Evolutionary conservation across 2,797 vertebrate species (phyloP), one percentile per base, ranked within the genome.

Genomic region (Ceyx erithaca): DNA sequence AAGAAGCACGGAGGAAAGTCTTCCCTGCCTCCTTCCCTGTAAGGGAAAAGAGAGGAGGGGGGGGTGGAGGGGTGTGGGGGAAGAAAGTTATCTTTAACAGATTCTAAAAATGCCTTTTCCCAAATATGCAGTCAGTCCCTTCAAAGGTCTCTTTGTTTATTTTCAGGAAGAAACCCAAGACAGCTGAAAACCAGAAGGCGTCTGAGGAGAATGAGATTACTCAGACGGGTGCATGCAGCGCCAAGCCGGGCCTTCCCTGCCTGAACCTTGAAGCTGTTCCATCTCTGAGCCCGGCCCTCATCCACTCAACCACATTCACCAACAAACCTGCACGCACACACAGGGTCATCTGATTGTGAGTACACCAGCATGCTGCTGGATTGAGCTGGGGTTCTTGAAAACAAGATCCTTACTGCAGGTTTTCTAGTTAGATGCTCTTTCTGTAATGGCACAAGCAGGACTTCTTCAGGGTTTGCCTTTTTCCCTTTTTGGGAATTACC

Each of bases 201-300:
- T 98, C 97, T 98, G 98, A 98, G 97, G 97, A 98, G 98, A 98
- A 98, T 98, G 98, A 98, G 97, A 98, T 98, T 98, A 98, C 98
- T 98, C 98, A 98, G 98, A 97, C 97, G 97, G 96, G 97, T 97
- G 97, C 97, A 98, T 96, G 96, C 97, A 97, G 97, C 94, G 97
- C 97, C 98, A 98, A 97, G 97, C 97, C 97, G 57, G 98, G 97
- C 98, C 97, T 97, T 97, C 97, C 97, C 98, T 98, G 98, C 98
- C 98, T 98, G 98, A 98, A 98, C 98, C 97, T 98, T 98, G 98
- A 98, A 98, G 98, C 98, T 97, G 96, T 96, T 97, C 95, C 77
- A 89, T 96, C 97, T 96, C 96, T 97, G 97, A 96, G 95, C 96
- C 97, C 95, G 67, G 97, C 96, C 96, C 96, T 97, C 97, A 97